A percentile compares a stretch with the other conserved stretches of the same genome.
Conservation (phyloP, 1,140 invertebrate species). For the Penaeus chinensis region DNA sequence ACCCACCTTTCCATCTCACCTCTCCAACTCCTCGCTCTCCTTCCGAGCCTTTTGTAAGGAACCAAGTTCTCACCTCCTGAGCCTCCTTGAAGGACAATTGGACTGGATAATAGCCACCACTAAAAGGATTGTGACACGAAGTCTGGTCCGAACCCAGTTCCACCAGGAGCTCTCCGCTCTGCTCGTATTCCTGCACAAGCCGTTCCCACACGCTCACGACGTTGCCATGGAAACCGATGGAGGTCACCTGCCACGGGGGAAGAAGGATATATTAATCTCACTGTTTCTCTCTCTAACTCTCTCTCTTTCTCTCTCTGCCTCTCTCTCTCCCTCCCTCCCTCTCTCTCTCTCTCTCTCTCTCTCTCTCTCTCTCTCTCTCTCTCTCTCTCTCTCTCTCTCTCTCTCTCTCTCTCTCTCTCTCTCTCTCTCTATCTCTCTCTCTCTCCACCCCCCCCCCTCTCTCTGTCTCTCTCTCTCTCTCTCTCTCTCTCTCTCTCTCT, state of each 20-base stretch:
- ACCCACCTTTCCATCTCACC: no score
- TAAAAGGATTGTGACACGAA: conserved; percentile 77
- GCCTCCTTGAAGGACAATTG: conserved; percentile 70
- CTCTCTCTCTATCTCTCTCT: no score
- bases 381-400: background rate
- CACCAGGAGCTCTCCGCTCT: conserved; percentile 73
- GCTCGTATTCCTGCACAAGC: conserved; percentile 72
- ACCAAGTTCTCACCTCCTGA: conserved; percentile 65
- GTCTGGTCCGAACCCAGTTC: conserved; percentile 80
- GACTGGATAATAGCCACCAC: conserved; percentile 78
- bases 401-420: no score
- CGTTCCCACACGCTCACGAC: conserved; percentile 77
- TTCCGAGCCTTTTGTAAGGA: background rate
- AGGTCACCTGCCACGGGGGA: conserved; percentile 67
- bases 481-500: no score
- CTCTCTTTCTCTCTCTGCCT: background rate
- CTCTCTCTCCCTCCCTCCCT: background rate
- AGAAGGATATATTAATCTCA: conserved; percentile 1
- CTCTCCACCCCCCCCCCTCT: no score
- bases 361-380: background rate
- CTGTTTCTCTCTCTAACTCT: background rate
- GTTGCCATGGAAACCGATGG: conserved; percentile 77
- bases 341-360: background rate
- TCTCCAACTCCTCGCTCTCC: no score
- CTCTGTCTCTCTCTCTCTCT: no score